Percentiles rank a stretch among this genome's conserved stretches.
These are phyloP conservation scores for Leucophenga varia DNA, from an alignment of 1,140 invertebrate genomes.

Conservation along the genomic window DNA sequence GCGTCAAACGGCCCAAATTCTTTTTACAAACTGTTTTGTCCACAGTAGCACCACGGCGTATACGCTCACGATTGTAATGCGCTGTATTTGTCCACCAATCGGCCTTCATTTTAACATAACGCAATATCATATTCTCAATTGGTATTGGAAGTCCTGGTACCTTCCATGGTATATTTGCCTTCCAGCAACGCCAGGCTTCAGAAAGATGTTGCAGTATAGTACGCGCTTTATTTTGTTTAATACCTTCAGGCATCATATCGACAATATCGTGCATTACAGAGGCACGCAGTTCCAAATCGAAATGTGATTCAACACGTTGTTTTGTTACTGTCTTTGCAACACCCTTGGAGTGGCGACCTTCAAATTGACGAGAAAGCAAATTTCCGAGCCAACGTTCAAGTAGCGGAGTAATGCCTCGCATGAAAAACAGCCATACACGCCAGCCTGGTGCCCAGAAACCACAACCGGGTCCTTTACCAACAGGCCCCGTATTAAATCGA, in stretches of 20 bases:
- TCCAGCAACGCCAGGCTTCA: slow-evolving; percentile 99
- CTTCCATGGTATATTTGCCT: slow-evolving; percentile 99
- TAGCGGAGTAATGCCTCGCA: slow-evolving; percentile 97
- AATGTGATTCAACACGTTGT: slow-evolving; percentile 98
- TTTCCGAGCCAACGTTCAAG: slow-evolving; percentile 98
- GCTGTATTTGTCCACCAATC: slow-evolving; percentile 99
- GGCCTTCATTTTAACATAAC: slow-evolving; percentile 99
- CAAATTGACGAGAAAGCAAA: slow-evolving; percentile 95
- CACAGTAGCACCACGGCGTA: slow-evolving; percentile 89
- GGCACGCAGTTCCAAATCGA: slow-evolving; percentile 95
- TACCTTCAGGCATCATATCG: slow-evolving; percentile 99
- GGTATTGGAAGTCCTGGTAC: slow-evolving; percentile 97
- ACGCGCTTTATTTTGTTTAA: slow-evolving; percentile 99
- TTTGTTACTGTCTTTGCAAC: slow-evolving; percentile 99
- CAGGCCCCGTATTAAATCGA: slow-evolving; percentile 97
- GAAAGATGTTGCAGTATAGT: slow-evolving; percentile 98
- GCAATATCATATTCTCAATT: slow-evolving; percentile 99
- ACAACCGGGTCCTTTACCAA: slow-evolving; percentile 98
- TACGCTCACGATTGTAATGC: slow-evolving; percentile 98
- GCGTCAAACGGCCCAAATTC: slow-evolving; percentile 94
- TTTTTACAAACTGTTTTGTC: slow-evolving; percentile 99
- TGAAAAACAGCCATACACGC: slow-evolving; percentile 99
- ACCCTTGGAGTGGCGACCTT: slow-evolving; percentile 97
- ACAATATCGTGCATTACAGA: slow-evolving; percentile 99
- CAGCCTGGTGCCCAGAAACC: slow-evolving; percentile 99